Conservation (phyloP, 53 echinoderm and acorn worm species). For the Crossaster papposus region DNA sequence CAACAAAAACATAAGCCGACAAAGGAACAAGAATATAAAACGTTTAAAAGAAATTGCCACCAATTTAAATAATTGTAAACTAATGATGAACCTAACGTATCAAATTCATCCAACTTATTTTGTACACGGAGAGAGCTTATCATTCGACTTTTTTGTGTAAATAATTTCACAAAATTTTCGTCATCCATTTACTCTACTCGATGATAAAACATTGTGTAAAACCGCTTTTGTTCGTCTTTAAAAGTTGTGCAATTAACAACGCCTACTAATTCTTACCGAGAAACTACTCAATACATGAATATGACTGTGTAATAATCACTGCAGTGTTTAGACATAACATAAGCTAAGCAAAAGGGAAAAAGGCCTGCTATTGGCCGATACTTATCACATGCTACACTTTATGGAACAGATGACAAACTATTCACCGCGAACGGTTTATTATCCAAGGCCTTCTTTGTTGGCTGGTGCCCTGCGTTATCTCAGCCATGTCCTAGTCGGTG, state of each 20-base stretch:
- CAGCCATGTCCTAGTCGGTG: background rate
- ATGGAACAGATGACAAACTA: background rate
- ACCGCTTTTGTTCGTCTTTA: background rate
- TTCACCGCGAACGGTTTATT: background rate
- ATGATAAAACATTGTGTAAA: background rate
- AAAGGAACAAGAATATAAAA: too few species aligned
- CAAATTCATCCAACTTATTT: too few species aligned
- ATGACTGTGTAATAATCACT: background rate
- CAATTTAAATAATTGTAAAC: too few species aligned
- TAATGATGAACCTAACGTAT: too few species aligned
- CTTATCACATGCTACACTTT: background rate
- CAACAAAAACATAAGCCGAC: too few species aligned
- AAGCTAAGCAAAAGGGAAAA: background rate
- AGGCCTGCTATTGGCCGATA: background rate
- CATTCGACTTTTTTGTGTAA: background rate
- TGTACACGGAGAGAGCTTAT: background rate
- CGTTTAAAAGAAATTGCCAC: too few species aligned
- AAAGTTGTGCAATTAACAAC: conserved; percentile 29
- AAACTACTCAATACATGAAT: background rate
- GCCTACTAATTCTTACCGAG: conserved; percentile 29
- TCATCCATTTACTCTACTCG: background rate
- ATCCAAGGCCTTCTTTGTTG: background rate
- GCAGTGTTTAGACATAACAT: background rate
- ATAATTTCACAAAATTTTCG: background rate
- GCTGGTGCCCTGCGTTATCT: conserved; percentile 13